Conservation (phyloP, 2,888 invertebrate species). For the Trissonchulus latispiculum region DNA sequence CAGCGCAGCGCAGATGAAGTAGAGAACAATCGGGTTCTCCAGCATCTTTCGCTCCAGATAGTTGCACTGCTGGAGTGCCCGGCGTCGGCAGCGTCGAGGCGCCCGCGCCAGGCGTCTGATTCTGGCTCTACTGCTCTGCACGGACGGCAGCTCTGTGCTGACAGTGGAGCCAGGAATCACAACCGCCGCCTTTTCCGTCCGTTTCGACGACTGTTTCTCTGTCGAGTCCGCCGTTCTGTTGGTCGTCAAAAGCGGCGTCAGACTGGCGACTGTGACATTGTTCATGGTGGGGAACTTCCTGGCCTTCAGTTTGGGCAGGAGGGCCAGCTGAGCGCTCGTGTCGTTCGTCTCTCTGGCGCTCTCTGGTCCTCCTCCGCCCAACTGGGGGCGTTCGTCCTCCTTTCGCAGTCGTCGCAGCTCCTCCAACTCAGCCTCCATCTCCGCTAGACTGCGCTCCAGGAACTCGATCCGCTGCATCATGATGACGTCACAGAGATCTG, state of each 20-base stretch:
- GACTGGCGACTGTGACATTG: not conserved
- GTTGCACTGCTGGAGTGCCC: slow-evolving; percentile 11
- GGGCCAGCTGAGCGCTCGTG: not conserved
- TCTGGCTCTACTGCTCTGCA: not conserved
- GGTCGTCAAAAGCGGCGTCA: no score
- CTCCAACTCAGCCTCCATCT: not conserved
- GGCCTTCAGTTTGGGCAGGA: not conserved
- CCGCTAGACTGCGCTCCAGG: not conserved
- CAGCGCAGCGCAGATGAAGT: slow-evolving; percentile 17
- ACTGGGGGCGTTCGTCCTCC: not conserved
- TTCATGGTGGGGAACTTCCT: not conserved
- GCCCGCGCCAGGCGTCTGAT: not conserved
- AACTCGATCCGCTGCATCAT: not conserved
- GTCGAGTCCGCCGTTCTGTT: no score
- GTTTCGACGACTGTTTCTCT: not conserved
- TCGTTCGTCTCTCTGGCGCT: not conserved
- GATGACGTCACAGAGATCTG: not conserved
- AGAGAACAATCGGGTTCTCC: slow-evolving; percentile 14
- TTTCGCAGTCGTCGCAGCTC: not conserved
- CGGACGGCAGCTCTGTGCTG: not conserved
- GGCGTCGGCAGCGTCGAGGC: slow-evolving; percentile 11
- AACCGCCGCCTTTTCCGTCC: not conserved
- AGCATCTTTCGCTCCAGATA: slow-evolving; percentile 6
- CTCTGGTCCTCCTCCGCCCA: no score
- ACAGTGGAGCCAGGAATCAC: not conserved